Evolutionary conservation across 2,113 vertebrate species (phyloP).

Genomic region (Larimichthys crocea): DNA sequence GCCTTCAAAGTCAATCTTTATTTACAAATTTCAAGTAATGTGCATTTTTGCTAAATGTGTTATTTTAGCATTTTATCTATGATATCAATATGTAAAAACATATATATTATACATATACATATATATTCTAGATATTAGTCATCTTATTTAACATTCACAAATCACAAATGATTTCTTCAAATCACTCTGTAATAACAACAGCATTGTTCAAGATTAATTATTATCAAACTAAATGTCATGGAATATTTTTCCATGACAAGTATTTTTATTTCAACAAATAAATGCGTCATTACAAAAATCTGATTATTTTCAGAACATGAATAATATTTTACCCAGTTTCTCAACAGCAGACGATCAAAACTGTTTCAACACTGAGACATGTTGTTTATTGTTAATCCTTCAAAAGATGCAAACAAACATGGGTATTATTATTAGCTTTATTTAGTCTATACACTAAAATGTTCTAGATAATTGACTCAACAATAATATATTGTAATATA

Average conservation of each 20-base stretch:
- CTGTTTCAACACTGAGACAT: neutral
- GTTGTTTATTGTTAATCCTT: neutral
- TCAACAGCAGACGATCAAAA: neutral
- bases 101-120: neutral
- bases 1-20: neutral
- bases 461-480: neutral
- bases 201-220: neutral
- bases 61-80: neutral
- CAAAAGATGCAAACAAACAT: neutral
- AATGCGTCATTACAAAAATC: neutral
- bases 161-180: neutral
- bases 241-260: neutral
- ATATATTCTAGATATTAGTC: neutral
- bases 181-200: neutral
- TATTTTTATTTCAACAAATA: neutral
- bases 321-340: neutral
- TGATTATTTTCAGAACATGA: neutral
- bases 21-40: neutral
- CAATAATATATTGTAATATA: neutral
- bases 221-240: neutral
- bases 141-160: neutral
- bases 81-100: neutral
- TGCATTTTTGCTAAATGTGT: neutral
- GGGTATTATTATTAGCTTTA: neutral
- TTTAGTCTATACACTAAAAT: neutral